phyloP scores from a whole-genome alignment of 2,113 vertebrate species.

The Calidris pygmaea region DNA sequence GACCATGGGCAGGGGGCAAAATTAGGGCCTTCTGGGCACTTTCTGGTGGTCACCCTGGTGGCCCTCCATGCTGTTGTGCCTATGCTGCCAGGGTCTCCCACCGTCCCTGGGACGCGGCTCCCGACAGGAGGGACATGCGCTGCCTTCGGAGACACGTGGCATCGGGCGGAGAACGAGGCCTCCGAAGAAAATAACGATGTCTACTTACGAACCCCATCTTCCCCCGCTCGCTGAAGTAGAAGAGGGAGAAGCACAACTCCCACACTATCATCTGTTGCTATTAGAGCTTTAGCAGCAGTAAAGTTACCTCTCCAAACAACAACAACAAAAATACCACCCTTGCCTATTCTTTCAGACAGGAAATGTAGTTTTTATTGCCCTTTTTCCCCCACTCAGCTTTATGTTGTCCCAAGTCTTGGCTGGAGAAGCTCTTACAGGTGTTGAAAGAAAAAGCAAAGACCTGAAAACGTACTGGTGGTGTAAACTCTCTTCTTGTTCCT shows the following conservation, averaged over 20 bases:
- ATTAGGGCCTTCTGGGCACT: background rate
- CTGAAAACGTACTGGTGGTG: background rate
- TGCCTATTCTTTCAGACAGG: conserved; percentile 10
- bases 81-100: rapidly evolving
- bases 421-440: background rate
- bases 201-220: background rate
- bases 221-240: conserved; percentile 28
- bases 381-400: conserved; percentile 7
- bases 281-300: conserved; percentile 28
- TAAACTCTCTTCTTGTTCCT: conserved; percentile 57
- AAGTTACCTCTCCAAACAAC: conserved; percentile 24
- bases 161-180: background rate
- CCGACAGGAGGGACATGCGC: background rate
- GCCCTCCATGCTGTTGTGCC: background rate
- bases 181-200: background rate
- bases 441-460: background rate
- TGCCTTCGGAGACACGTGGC: background rate
- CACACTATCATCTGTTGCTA: conserved; percentile 63
- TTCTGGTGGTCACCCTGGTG: background rate
- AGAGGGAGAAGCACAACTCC: conserved; percentile 18
- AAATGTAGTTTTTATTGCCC: background rate
- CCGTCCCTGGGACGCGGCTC: background rate
- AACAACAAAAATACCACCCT: conserved; percentile 34
- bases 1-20: background rate
- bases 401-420: background rate